Base-by-base conservation (phyloP, 2,113 vertebrate genomes). In the Verasper variegatus region DNA sequence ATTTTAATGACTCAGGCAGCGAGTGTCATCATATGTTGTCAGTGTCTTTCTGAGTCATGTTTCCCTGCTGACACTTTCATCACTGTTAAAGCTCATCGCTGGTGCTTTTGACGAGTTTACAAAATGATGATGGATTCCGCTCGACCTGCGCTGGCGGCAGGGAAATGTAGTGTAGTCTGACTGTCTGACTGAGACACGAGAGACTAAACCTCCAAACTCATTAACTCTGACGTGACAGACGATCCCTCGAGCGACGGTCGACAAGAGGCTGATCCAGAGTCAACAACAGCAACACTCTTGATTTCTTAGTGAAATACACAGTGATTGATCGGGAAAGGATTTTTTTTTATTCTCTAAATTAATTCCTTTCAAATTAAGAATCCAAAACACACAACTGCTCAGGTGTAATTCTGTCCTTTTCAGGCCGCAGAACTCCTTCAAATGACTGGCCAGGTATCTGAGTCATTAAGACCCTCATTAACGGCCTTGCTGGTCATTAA, bases 401-500 rank as follows among this genome's bases (percentile, higher is more conserved):
- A 14, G 12, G 26, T 65, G 47, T 2, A 17, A 47, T 18, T n/a
- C 21, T 15, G 51, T 54, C 6, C 10, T 31, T 24, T 71, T 37
- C 5, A 20, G 1, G 42, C 47, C 40, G 61, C 65, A 31, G 31
- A 81, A 73, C 70, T 72, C 15, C 57, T 83, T 72, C 10, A 59
- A 79, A 68, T 83, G 51, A 63, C 24, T 13, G 68, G 21, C 57
- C 86, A 89, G 85, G 83, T 82, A 87, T 82, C 64, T 4, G 37
- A 80, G 66, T 84, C 86, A 74, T 88, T 89, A 79, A 71, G 62
- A 62, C 18, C 42, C 64, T 62, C 65, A 87, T 90, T 90, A 92
- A 87, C 62, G 76, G 82, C 68, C 85, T 86, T 81, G 74, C 89
- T 91, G 76, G 71, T 42, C 26, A 73, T 82, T 91, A 89, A 93